Evolutionary conservation across 1,140 invertebrate species (phyloP).

Genomic region (Drosophila nikananu): DNA sequence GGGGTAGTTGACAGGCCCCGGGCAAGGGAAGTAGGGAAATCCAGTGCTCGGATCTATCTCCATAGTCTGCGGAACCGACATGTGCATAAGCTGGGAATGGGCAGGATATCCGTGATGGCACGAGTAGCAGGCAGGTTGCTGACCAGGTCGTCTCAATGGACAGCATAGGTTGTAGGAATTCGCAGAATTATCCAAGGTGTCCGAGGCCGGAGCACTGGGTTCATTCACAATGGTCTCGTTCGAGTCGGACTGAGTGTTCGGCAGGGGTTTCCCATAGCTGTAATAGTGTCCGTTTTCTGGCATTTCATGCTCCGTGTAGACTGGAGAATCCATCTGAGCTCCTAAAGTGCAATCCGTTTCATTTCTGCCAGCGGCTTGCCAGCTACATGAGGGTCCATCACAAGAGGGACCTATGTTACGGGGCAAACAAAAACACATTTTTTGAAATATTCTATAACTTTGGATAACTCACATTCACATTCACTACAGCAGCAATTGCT

Average conservation of each 20-base stretch:
- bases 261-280: not conserved
- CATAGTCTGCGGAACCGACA: not conserved
- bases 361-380: constrained; percentile 1
- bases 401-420: not conserved
- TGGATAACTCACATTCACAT: constrained; percentile 23
- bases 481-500: constrained; percentile 6
- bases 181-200: not conserved
- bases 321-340: not conserved
- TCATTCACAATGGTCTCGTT: constrained; percentile 34
- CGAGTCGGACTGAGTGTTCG: not conserved
- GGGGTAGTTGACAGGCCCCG: not conserved
- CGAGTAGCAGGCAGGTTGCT: constrained; percentile 2
- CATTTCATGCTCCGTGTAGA: not conserved
- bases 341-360: not conserved
- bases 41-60: constrained; percentile 11
- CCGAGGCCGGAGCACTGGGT: not conserved
- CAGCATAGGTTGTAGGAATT: constrained; percentile 11
- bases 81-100: not conserved
- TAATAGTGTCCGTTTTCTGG: constrained; percentile 3
- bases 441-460: not conserved
- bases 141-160: not conserved
- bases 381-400: not conserved
- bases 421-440: too few species aligned
- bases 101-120: not conserved
- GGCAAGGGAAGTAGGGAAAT: constrained; percentile 1